Evolutionary conservation across 2,888 invertebrate species (phyloP).

Genomic region (Cryptophagus acutangulus): DNA sequence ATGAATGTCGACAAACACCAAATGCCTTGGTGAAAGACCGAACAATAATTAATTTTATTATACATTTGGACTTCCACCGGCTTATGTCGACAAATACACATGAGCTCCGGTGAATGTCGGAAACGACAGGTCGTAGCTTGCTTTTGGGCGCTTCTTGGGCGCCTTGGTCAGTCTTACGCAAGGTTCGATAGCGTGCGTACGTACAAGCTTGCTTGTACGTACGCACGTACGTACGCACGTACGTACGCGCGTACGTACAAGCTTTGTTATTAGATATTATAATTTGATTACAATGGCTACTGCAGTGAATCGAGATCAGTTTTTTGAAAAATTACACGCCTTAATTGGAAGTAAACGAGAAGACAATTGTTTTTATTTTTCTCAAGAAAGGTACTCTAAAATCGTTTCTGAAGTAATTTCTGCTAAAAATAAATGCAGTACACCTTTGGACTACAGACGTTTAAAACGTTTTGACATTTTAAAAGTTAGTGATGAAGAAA

Average conservation of each 20-base stretch:
- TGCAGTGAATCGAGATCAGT: slow-evolving; percentile 25
- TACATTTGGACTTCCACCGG: slow-evolving; percentile 15
- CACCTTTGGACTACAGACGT: slow-evolving; percentile 26
- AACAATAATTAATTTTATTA: slow-evolving; percentile 14
- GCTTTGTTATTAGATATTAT: slow-evolving; percentile 17
- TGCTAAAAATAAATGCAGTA: slow-evolving; percentile 29
- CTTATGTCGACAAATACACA: slow-evolving; percentile 18
- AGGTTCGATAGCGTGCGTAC: slow-evolving; percentile 19
- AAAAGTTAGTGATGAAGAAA: slow-evolving; percentile 27
- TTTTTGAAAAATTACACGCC: slow-evolving; percentile 25
- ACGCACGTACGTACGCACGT: no score
- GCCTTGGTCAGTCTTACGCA: slow-evolving; percentile 19
- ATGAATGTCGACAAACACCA: slow-evolving; percentile 12
- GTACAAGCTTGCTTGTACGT: no score
- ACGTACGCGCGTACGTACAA: slow-evolving; percentile 12
- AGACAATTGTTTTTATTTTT: slow-evolving; percentile 32
- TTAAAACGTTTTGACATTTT: slow-evolving; percentile 31
- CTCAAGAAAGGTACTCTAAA: slow-evolving; percentile 29
- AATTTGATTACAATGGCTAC: slow-evolving; percentile 26
- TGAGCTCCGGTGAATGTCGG: slow-evolving; percentile 14
- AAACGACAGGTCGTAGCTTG: slow-evolving; percentile 16
- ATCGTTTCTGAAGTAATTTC: slow-evolving; percentile 29
- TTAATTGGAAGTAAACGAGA: slow-evolving; percentile 29
- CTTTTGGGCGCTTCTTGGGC: slow-evolving; percentile 4
- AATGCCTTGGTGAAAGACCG: slow-evolving; percentile 11